Base-by-base conservation (phyloP, 1,140 invertebrate species). In the Proales similis region DNA sequence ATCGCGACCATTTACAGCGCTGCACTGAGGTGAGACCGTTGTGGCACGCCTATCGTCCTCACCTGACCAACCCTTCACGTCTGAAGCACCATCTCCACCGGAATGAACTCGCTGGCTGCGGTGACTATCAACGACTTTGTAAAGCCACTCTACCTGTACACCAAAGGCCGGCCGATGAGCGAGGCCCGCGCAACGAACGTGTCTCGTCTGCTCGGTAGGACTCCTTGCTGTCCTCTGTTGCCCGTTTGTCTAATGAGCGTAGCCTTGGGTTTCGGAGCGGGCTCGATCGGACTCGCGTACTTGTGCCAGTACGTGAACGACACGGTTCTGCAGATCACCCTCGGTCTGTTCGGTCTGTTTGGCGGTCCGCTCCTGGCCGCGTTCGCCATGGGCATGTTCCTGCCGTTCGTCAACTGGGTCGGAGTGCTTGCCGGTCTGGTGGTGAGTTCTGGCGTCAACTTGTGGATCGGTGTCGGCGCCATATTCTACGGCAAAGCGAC, bases 21-120 rank as follows among this genome's bases (percentile, higher is more conserved):
- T 1, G 83, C 86, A 0, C 77, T 92, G n/a, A n/a, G n/a, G n/a
- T n/a, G n/a, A 82, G 84, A 72, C 11, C 11, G 9, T 36, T 9
- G 33, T 36, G 61, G 6, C 5, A 19, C 33, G n/a, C 11, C 26
- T 48, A 5, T 9, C 6, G 6, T 64, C 63, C 20, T 2, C 30
- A 65, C 9, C 62, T 76, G 53, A 47, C 14, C 14, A 14, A 64
- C n/a, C 17, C 29, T 26, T 20, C 39, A 45, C 48, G 65, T 26
- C 72, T 90, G n/a, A 1, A 91, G 88, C 68, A 92, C 90, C 2
- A 86, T 93, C 2, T 90, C 89, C 0, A 88, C 87, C 20, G 88
- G 88, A 48, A 73, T 93, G 47, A 93, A 91, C 71, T 90, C 89
- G 0, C 74, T 94, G 42, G 84, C 90, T 0, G 89, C 90, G 0